Evolutionary conservation across 2,797 vertebrate species (phyloP).

Genomic region (Benthosema pterotum): DNA sequence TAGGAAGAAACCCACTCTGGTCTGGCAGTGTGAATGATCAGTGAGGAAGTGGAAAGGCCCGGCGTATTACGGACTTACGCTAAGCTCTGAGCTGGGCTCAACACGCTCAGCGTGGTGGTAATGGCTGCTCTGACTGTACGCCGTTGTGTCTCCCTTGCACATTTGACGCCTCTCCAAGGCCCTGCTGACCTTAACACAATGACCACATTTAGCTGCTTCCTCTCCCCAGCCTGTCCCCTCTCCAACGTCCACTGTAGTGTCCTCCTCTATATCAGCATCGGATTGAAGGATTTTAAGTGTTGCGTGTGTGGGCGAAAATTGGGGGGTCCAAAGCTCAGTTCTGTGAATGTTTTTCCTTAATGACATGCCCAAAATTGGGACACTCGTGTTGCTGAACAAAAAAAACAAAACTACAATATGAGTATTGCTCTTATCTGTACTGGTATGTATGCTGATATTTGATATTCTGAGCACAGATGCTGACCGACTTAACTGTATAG

Average conservation of each 20-base stretch:
- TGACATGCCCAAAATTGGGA: no score
- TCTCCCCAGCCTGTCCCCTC: slow-evolving; percentile 17
- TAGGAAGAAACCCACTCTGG: slow-evolving; percentile 9
- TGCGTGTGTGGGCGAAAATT: no score
- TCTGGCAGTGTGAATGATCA: slow-evolving; percentile 39
- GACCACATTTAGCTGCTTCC: slow-evolving; percentile 39
- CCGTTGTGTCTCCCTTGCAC: slow-evolving; percentile 61
- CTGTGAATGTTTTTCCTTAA: no score
- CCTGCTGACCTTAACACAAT: slow-evolving; percentile 65
- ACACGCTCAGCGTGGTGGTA: slow-evolving; percentile 62
- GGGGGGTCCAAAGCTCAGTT: no score
- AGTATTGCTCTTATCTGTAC: no score
- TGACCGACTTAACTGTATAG: no score
- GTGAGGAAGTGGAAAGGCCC: slow-evolving; percentile 35
- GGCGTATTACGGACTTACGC: slow-evolving; percentile 51
- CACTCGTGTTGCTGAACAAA: no score
- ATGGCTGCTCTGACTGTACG: slow-evolving; percentile 62
- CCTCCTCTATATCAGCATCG: slow-evolving; percentile 10
- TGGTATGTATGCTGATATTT: no score
- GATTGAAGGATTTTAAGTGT: slow-evolving; percentile 20
- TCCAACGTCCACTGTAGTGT: slow-evolving; percentile 24
- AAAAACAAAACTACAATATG: no score
- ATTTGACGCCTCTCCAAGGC: slow-evolving; percentile 62
- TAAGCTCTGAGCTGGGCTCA: slow-evolving; percentile 54
- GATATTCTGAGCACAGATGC: no score